Evolutionary conservation across 2,888 invertebrate species (phyloP).

Genomic region (Hydrotaea diabolus): DNA sequence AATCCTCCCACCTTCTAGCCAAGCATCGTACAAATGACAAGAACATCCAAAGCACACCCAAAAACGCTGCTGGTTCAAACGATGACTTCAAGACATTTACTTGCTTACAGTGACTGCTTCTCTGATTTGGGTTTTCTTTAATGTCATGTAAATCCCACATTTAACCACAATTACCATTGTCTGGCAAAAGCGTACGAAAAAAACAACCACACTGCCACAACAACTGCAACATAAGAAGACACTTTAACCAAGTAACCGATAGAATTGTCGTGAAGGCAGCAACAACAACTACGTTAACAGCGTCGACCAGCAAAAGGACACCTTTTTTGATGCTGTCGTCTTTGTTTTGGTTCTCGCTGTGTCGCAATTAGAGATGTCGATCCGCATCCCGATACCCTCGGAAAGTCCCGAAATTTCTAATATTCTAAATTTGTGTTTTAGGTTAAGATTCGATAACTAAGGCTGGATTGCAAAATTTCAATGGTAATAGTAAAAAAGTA

Average conservation of each 20-base stretch:
- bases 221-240: slow-evolving; percentile 53
- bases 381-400: too few species aligned
- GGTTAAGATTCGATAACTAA: too few species aligned
- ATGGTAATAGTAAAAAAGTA: too few species aligned
- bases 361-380: too few species aligned
- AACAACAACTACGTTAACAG: background rate
- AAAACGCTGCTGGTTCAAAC: slow-evolving; percentile 30
- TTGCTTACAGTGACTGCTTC: slow-evolving; percentile 34
- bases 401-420: too few species aligned
- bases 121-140: slow-evolving; percentile 44
- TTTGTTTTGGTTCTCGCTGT: background rate
- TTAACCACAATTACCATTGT: slow-evolving; percentile 67
- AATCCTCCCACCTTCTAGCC: background rate
- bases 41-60: slow-evolving; percentile 62
- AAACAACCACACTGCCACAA: background rate
- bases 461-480: too few species aligned
- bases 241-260: slow-evolving; percentile 66
- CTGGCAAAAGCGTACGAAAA: slow-evolving; percentile 54
- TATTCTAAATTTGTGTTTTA: too few species aligned
- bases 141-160: slow-evolving; percentile 68
- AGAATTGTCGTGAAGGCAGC: slow-evolving; percentile 59
- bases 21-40: slow-evolving; percentile 46
- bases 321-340: slow-evolving; percentile 21
- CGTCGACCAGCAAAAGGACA: slow-evolving; percentile 56
- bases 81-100: slow-evolving; percentile 51